A percentile compares a stretch with the other conserved stretches of the same genome.
Evolutionary conservation across 2,888 invertebrate species (phyloP).

Genomic region (Operophtera brumata): DNA sequence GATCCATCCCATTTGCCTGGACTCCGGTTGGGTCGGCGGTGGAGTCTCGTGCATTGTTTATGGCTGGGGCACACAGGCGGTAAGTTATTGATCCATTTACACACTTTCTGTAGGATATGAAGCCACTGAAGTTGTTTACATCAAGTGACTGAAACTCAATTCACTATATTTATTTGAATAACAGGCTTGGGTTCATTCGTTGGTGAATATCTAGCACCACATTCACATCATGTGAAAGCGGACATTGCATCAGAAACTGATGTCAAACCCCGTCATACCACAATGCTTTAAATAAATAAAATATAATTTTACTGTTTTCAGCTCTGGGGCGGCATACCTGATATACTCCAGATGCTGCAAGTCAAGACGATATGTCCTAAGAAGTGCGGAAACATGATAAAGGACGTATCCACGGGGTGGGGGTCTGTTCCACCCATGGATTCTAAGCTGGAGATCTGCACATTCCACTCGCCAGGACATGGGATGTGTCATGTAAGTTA

Average conservation of each 20-base stretch:
- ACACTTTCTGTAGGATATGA: neutral
- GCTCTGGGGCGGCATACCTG: neutral
- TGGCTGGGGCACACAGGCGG: conserved; percentile 58
- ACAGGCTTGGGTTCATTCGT: too few species aligned
- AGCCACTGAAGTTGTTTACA: too few species aligned
- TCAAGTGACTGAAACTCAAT: too few species aligned
- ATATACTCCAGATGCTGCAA: neutral
- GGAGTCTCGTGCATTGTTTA: conserved; percentile 41
- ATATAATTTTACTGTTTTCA: neutral
- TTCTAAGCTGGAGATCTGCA: conserved; percentile 5
- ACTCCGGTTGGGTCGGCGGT: conserved; percentile 29
- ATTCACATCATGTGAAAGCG: too few species aligned
- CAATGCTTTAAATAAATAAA: too few species aligned
- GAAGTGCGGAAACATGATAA: neutral
- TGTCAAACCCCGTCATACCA: too few species aligned
- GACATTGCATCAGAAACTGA: too few species aligned
- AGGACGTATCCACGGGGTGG: neutral
- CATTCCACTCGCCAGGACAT: conserved; percentile 30
- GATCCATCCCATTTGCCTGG: conserved; percentile 31
- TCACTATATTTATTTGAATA: too few species aligned
- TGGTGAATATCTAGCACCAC: too few species aligned
- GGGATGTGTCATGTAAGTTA: conserved; percentile 40
- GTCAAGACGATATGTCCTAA: neutral
- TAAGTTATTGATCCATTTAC: conserved; percentile 31
- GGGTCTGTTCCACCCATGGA: neutral